A percentile compares a stretch with the other conserved stretches of the same genome.
These are phyloP conservation scores for Slavum lentiscoides DNA, from an alignment of 2,888 invertebrate species.

Conservation along the genomic window DNA sequence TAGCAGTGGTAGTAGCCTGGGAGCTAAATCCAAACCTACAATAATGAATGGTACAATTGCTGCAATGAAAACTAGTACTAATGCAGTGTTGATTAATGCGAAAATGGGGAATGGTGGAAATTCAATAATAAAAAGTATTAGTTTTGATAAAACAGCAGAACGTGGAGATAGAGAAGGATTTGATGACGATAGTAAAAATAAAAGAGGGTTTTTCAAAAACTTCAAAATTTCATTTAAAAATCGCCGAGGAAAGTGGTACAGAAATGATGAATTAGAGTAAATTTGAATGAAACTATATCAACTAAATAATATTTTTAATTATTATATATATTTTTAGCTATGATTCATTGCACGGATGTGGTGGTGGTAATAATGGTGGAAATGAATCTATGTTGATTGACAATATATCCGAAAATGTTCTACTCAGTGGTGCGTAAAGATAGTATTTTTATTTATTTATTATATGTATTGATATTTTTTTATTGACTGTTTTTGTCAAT, in stretches of 20 bases:
- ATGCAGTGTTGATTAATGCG: slow-evolving; percentile 56
- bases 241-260: slow-evolving; percentile 65
- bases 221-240: slow-evolving; percentile 71
- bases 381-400: slow-evolving; percentile 31
- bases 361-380: not conserved
- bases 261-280: slow-evolving; percentile 52
- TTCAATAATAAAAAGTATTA: slow-evolving; percentile 88
- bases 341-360: slow-evolving; percentile 32
- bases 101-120: slow-evolving; percentile 66
- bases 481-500: slow-evolving; percentile 31
- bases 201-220: slow-evolving; percentile 73
- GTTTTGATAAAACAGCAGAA: slow-evolving; percentile 85
- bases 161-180: slow-evolving; percentile 59
- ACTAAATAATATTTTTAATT: not conserved
- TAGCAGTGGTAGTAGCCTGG: slow-evolving; percentile 56
- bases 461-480: not conserved
- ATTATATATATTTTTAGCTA: slow-evolving; percentile 24
- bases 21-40: slow-evolving; percentile 29
- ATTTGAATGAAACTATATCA: not conserved
- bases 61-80: slow-evolving; percentile 55
- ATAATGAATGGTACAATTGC: slow-evolving; percentile 58
- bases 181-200: slow-evolving; percentile 64
- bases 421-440: slow-evolving; percentile 31
- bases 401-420: slow-evolving; percentile 28
- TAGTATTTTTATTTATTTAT: not conserved